Evolutionary conservation across 2,888 invertebrate species (phyloP).

Genomic region (Euclidia mi): DNA sequence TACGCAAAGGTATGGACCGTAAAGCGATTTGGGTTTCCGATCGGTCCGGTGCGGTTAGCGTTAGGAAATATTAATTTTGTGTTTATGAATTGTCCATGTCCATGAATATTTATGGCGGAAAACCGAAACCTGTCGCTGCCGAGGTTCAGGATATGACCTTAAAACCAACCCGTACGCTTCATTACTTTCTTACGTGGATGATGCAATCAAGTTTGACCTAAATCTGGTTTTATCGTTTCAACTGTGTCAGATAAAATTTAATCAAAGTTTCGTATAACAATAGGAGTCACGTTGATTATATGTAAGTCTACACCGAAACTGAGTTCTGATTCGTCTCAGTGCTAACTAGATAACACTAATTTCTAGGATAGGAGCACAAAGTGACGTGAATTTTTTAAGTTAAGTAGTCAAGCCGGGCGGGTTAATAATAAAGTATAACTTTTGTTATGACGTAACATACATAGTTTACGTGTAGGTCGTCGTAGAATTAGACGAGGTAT

Average conservation of each 20-base stretch:
- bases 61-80: conserved; percentile 56
- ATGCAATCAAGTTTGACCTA: conserved; percentile 31
- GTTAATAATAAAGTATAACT: too few relatives aligned
- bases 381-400: too few relatives aligned
- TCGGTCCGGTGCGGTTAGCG: conserved; percentile 39
- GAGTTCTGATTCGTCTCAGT: not conserved
- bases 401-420: too few relatives aligned
- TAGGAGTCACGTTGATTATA: not conserved
- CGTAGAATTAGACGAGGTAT: too few relatives aligned
- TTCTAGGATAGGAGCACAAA: not conserved
- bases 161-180: conserved; percentile 29
- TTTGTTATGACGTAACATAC: too few relatives aligned
- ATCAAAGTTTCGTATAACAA: conserved; percentile 2
- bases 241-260: conserved; percentile 13
- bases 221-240: conserved; percentile 11
- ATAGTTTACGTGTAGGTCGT: too few relatives aligned
- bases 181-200: conserved; percentile 29
- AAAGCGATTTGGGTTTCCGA: conserved; percentile 54
- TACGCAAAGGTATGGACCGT: conserved; percentile 41
- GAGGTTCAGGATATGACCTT: conserved; percentile 31
- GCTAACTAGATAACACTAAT: too few relatives aligned
- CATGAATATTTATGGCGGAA: conserved; percentile 53
- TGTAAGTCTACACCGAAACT: not conserved
- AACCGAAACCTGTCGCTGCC: conserved; percentile 29
- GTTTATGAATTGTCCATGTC: too few relatives aligned